Percentiles rank a stretch among this genome's conserved stretches.
Conservation (phyloP, 2,113 vertebrate species). For the Neogale vison region DNA sequence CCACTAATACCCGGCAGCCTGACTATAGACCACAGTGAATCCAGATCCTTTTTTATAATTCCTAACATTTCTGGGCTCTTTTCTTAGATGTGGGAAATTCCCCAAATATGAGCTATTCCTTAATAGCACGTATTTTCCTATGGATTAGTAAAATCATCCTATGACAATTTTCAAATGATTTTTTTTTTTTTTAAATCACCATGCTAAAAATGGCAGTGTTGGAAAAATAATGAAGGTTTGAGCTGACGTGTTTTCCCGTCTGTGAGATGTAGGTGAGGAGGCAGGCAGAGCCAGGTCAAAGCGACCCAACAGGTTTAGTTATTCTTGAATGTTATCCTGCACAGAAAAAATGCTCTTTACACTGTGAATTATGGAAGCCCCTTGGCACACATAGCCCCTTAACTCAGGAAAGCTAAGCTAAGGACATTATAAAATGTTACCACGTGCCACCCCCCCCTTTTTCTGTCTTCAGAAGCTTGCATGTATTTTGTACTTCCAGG, state of each 20-base stretch:
- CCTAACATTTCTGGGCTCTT: neutral
- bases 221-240: neutral
- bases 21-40: neutral
- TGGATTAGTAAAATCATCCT: neutral
- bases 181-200: neutral
- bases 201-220: neutral
- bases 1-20: neutral
- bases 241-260: neutral
- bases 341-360: neutral
- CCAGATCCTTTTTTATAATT: neutral
- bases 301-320: neutral
- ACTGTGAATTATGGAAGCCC: neutral
- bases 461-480: neutral
- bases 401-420: neutral
- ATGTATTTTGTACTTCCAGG: neutral
- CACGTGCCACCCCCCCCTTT: neutral
- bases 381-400: neutral
- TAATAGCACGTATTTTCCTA: neutral
- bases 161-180: conserved; percentile 15
- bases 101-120: neutral
- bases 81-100: neutral
- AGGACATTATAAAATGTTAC: conserved; percentile 27
- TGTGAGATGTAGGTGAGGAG: neutral
- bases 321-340: neutral
- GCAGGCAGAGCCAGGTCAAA: neutral